Base-by-base conservation (phyloP, 2,113 vertebrate species). In the Pampusana beccarii region DNA sequence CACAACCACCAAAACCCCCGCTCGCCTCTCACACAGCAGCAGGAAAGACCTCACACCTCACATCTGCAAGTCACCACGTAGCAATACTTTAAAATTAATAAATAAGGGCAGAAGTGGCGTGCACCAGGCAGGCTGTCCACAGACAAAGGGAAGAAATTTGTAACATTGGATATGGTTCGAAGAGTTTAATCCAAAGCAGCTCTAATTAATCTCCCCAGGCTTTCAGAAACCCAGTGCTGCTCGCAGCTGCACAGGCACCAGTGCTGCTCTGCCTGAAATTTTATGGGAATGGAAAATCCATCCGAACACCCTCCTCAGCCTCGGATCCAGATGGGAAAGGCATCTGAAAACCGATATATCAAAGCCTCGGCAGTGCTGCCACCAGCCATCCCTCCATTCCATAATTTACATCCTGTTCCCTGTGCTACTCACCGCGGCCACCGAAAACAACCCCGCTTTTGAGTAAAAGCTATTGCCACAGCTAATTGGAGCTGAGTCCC, bases 121-220 rank as follows among this genome's bases (percentile, higher is more conserved):
- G 69, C 3, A 5, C 58, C 51, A 75, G 69, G 65, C 94, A 82
- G 86, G 58, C 80, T 95, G 74, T 84, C 93, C 67, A 54, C 16
- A 13, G 92, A 96, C 97, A 97, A 96, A 97, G 84, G 88, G 69
- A 91, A 86, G 90, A 70, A 92, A 94, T 85, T 95, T 80, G 17
- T 94, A 96, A 90, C 86, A 86, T 97, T 94, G 92, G 94, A 95
- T 90, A 97, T 97, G 97, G 97, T 96, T 97, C 19, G 28, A 78
- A 94, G 96, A 97, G 56, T 95, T 98, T 95, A 97, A 97, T 97
- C 97, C 98, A 97, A 97, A 97, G 94, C 86, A 86, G 74, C 75
- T 78, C 96, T 97, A 97, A 98, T 97, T 97, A 96, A 97, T 97
- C 97, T 97, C 95, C 65, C 38, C 29, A 14, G 96, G 89, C 96